Evolutionary conservation across 2,797 vertebrate genomes (phyloP).

Genomic region (Martes flavigula): DNA sequence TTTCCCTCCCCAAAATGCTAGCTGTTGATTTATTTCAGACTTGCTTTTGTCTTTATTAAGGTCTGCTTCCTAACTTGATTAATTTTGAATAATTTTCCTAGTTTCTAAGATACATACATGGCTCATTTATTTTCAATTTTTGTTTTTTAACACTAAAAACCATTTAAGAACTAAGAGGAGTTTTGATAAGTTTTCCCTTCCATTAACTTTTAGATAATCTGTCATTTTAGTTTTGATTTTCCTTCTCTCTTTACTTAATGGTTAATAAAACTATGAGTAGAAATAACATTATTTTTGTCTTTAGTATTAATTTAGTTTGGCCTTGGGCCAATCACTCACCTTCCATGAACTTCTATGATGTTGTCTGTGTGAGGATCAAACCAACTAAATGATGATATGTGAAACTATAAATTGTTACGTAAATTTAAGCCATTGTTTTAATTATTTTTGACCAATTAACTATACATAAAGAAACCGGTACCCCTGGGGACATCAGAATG

Average conservation of each 20-base stretch:
- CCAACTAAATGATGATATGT: not conserved
- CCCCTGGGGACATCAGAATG: not conserved
- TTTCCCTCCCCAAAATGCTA: not conserved
- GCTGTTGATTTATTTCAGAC: not conserved
- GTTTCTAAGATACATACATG: slow-evolving; percentile 35
- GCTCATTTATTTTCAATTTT: slow-evolving; percentile 56
- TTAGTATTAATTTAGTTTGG: not conserved
- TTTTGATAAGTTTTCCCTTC: slow-evolving; percentile 35
- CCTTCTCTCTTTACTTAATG: not conserved
- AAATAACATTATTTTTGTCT: not conserved
- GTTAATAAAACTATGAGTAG: not conserved
- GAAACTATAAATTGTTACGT: not conserved
- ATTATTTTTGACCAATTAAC: not conserved
- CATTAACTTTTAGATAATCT: slow-evolving; percentile 48
- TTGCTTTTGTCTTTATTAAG: slow-evolving; percentile 50
- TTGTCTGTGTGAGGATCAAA: not conserved
- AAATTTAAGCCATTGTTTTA: not conserved
- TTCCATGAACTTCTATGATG: not conserved
- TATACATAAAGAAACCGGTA: not conserved
- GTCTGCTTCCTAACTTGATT: slow-evolving; percentile 10
- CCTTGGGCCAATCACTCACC: not conserved
- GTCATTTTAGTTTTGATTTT: slow-evolving; percentile 33
- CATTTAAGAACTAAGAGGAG: not conserved
- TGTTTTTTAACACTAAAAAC: slow-evolving; percentile 28
- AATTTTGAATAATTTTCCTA: not conserved